Evolutionary conservation across 1,140 invertebrate genomes (phyloP), one percentile per base, ranked within the genome.

Genomic region (Papilio helenus): DNA sequence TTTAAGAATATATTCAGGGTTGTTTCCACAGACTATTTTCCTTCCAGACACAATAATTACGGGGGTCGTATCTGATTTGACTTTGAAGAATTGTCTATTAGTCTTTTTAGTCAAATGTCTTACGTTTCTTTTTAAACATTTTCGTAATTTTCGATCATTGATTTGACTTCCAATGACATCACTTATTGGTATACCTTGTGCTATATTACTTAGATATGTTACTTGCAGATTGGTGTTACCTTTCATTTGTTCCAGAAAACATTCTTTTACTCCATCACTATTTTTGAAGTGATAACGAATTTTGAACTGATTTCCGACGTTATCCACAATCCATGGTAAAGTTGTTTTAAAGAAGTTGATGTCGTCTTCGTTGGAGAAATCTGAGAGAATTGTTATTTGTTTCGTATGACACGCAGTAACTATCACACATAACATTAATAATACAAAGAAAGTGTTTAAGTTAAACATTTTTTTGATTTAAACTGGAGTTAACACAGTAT

Each of bases 271-370:
- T 23, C 76, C 76, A 8, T 72, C 79, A 74, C 77, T 81, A 12
- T 85, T 80, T 44, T 81, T 84, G 29, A 87, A 87, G 34, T 79
- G 72, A 77, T 82, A 87, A n/a, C 79, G 58, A 2, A 86, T 81
- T 44, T 46, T 77, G n/a, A 87, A 71, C 12, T 80, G 46, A 12
- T 76, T 58, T 46, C 84, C 86, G 26, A 85, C 76, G 61, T 86
- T 87, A 42, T 84, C 82, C n/a, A 85, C 72, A 18, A 87, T 49
- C 80, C 82, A 87, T 10, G 86, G 86, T 12, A 86, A 76, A 4
- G 83, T 84, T 1, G 51, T 79, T 77, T 83, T 82, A 68, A 87
- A 87, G 74, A 87, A 87, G 8, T 55, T 12, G 10, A 82, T 39
- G 42, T 87, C 84, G 0, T 81, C 81, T 9, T 81, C 58, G 16